Evolutionary conservation across 2,797 vertebrate genomes (phyloP).

Genomic region (Macropus fuliginosus): DNA sequence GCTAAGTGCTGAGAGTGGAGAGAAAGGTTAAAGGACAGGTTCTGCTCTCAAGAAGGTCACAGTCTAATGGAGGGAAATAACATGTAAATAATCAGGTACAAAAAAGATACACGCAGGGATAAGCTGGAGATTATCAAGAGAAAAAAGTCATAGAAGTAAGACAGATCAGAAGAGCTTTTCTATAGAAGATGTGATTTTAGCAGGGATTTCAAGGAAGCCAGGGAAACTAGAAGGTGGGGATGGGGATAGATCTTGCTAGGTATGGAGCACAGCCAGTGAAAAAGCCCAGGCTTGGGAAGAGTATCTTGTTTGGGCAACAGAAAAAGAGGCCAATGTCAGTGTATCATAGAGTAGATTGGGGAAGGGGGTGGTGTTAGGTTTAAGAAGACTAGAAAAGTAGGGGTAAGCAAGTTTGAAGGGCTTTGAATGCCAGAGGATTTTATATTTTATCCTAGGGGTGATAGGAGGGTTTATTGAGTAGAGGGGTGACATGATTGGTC

Average conservation of each 20-base stretch:
- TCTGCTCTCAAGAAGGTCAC: not conserved
- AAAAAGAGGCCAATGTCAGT: not conserved
- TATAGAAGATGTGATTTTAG: not conserved
- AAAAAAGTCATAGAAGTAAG: not conserved
- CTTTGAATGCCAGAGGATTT: not conserved
- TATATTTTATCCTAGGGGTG: not conserved
- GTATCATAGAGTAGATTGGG: not conserved
- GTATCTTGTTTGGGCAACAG: not conserved
- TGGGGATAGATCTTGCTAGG: not conserved
- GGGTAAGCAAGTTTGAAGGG: not conserved
- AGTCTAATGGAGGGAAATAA: not conserved
- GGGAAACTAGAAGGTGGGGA: not conserved
- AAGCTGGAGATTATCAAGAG: not conserved
- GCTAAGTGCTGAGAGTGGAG: not conserved
- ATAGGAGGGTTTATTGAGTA: not conserved
- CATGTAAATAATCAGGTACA: not conserved
- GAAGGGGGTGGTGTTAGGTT: not conserved
- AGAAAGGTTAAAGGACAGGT: not conserved
- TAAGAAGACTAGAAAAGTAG: not conserved
- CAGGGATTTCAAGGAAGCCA: not conserved
- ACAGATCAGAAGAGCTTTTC: not conserved
- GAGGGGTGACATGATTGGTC: not conserved
- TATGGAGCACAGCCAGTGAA: not conserved
- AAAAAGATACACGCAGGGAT: not conserved
- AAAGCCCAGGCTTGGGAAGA: not conserved